Percentiles rank a stretch among this genome's conserved stretches.
Conservation (phyloP, 2,797 vertebrate genomes). For the Propithecus perrieri region DNA sequence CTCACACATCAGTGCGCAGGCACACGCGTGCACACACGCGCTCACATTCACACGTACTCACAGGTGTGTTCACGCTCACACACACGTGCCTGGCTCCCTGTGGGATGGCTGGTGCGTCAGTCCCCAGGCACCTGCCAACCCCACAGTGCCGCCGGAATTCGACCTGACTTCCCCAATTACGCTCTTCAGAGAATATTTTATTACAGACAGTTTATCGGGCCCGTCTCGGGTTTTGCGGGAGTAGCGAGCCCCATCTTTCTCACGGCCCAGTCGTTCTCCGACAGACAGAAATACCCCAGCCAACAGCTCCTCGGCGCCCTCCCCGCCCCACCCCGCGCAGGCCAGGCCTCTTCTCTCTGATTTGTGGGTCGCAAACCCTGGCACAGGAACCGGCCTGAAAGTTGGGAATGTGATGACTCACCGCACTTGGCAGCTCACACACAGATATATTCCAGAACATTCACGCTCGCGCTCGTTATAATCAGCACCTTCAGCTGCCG, state of each 20-base stretch:
- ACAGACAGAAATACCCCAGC: neutral
- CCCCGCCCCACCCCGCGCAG: fast-evolving
- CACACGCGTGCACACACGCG: neutral
- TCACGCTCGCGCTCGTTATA: neutral
- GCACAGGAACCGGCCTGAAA: neutral
- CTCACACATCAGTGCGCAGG: neutral
- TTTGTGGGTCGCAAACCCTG: neutral
- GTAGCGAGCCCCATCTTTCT: conserved; percentile 13
- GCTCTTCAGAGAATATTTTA: conserved; percentile 34
- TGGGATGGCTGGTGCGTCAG: fast-evolving
- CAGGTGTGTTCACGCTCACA: neutral
- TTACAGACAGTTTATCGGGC: conserved; percentile 58
- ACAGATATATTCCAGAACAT: neutral
- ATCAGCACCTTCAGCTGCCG: neutral
- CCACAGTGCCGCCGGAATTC: neutral
- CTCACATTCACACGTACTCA: neutral
- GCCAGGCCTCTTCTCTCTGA: neutral
- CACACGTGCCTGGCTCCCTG: fast-evolving
- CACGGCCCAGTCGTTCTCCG: neutral
- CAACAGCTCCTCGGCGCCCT: fast-evolving
- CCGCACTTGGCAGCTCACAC: neutral
- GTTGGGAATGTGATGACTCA: neutral
- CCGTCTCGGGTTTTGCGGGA: neutral
- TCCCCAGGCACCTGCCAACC: neutral
- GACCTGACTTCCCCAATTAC: conserved; percentile 16